Base-by-base conservation (phyloP, 2,888 invertebrate species). In the Stegophylla sp. region DNA sequence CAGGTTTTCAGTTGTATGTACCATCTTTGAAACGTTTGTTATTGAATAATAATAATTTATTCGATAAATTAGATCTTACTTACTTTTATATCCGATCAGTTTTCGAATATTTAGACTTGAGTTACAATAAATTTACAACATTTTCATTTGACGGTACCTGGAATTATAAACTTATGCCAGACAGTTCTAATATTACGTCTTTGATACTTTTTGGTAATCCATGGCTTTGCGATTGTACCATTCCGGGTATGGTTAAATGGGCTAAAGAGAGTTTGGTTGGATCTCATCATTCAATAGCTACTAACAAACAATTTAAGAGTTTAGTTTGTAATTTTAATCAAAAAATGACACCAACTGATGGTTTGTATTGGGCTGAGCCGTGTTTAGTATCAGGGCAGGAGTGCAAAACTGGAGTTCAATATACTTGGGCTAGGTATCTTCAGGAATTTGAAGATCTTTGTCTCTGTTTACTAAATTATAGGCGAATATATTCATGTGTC, bases 201-300 rank as follows among this genome's bases (percentile, higher is more conserved):
- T 84, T 92, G 67, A 91, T 91, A 85, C 86, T 92, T 5, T 87
- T 91, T 12, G 91, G 91, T 4, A 92, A 92, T 86, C 92, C 91
- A 1, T 92, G 92, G 87, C 86, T 89, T 77, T 92, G 92, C 84
- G 90, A 91, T 84, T 92, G 92, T 84, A 89, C 90, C 83, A 89
- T 92, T 41, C 90, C 90, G 0, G 91, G 91, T 81, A 89, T 91
- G 88, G 92, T 92, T 92, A 90, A 91, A 84, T 92, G 92, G 92
- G 92, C 92, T 0, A 87, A 66, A 89, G 90, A 82, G 89, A 92
- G 43, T n/a, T 87, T 92, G 51, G 88, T 91, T 26, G 92, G 92
- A 56, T 90, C 92, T 1, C 91, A 90, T 83, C 89, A 90, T 56
- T 89, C 89, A 5, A 90, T 90, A 59, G 89, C 90, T 83, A 90